phyloP scores from a whole-genome alignment of 2,797 vertebrate species.

The Ciconia nigra region DNA sequence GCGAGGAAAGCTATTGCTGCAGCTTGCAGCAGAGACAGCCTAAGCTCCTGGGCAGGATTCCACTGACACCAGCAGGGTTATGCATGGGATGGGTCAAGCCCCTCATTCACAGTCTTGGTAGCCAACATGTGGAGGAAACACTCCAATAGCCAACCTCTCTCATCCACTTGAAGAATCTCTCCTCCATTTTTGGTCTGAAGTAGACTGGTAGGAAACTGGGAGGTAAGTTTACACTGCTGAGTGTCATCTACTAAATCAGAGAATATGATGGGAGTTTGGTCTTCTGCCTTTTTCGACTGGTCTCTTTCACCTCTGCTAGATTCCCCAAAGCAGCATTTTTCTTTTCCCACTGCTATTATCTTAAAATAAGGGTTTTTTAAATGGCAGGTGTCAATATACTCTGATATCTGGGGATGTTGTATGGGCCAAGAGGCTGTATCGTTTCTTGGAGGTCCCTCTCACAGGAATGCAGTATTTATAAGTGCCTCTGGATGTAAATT shows the following conservation, averaged over 20 bases:
- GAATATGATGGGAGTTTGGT: background rate
- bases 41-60: too few species aligned
- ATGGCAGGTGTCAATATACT: background rate
- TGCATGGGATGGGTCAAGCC: rapidly evolving
- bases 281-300: background rate
- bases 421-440: background rate
- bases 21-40: background rate
- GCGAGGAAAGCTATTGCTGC: background rate
- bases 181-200: background rate
- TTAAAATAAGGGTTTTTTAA: background rate
- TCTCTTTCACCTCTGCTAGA: background rate
- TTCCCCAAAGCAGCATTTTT: background rate
- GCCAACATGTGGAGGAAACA: background rate
- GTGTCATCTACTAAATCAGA: background rate
- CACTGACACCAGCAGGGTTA: background rate
- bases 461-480: background rate
- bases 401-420: background rate
- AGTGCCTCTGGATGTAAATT: background rate
- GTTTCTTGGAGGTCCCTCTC: background rate
- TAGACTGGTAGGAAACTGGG: background rate
- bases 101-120: background rate
- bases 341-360: background rate
- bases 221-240: background rate
- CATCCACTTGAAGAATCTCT: background rate
- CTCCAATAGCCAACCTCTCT: background rate